Percentiles rank a stretch among this genome's conserved stretches.
phyloP scores from a whole-genome alignment of 1,140 invertebrate genomes.

The Cyclargus thomasi region DNA sequence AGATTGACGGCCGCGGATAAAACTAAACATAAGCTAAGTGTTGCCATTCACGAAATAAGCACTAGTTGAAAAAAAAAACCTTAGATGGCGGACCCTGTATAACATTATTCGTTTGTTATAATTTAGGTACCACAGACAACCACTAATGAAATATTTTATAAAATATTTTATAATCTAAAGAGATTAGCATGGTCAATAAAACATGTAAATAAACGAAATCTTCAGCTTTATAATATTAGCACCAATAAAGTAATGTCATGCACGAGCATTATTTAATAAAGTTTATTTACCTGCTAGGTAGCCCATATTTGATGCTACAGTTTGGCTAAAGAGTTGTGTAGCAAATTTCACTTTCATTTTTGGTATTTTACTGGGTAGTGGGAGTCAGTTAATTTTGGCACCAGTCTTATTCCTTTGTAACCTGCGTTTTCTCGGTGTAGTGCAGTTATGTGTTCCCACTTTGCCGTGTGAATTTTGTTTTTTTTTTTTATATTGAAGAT shows the following conservation, averaged over 20 bases:
- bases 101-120: too few relatives aligned
- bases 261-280: too few relatives aligned
- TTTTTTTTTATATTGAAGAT: constrained; percentile 16
- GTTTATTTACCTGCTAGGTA: constrained; percentile 29
- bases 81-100: too few relatives aligned
- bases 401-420: constrained; percentile 24
- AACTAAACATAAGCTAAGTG: too few relatives aligned
- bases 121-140: too few relatives aligned
- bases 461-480: neutral
- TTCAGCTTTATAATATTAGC: too few relatives aligned
- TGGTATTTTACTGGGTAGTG: constrained; percentile 31
- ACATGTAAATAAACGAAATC: constrained; percentile 5
- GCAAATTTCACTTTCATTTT: constrained; percentile 44
- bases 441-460: neutral
- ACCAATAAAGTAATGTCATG: neutral
- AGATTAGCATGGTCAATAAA: too few relatives aligned
- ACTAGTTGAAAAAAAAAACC: too few relatives aligned
- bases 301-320: constrained; percentile 30
- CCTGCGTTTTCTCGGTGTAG: neutral
- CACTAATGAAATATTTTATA: too few relatives aligned
- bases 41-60: too few relatives aligned
- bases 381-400: constrained; percentile 36
- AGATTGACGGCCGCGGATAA: too few relatives aligned
- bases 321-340: constrained; percentile 41
- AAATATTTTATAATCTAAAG: too few relatives aligned